Conservation (phyloP, 2,113 vertebrate genomes). For the Mobula birostris region DNA sequence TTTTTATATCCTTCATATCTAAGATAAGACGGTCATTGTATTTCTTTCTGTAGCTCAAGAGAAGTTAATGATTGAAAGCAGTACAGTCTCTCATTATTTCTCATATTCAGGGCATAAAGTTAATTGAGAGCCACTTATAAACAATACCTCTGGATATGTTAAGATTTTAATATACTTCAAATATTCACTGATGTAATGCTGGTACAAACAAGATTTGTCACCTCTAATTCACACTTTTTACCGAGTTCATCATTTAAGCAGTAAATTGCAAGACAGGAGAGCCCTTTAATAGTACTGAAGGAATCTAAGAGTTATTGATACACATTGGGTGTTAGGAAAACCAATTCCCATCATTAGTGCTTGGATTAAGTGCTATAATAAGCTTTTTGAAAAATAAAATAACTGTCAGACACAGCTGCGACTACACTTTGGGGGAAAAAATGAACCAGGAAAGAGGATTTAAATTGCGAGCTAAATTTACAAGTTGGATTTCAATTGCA, state of each 20-base stretch:
- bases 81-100: background rate
- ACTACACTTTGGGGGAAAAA: background rate
- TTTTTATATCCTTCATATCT: background rate
- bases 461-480: too few relatives aligned
- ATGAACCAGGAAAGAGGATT: too few relatives aligned
- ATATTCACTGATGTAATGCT: too few relatives aligned
- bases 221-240: background rate
- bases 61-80: slow-evolving; percentile 8
- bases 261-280: background rate
- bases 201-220: background rate
- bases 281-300: background rate
- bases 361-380: background rate
- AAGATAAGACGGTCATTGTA: background rate
- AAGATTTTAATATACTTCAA: background rate
- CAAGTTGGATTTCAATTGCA: too few relatives aligned
- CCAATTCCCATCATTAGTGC: background rate
- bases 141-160: background rate
- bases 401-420: background rate
- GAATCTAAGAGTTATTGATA: background rate
- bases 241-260: background rate
- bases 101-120: background rate
- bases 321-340: background rate
- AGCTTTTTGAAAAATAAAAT: background rate
- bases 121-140: background rate
- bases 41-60: background rate